These are phyloP conservation scores for Geotrypetes seraphini DNA, from an alignment of 2,797 vertebrate species.

Conservation along the genomic window DNA sequence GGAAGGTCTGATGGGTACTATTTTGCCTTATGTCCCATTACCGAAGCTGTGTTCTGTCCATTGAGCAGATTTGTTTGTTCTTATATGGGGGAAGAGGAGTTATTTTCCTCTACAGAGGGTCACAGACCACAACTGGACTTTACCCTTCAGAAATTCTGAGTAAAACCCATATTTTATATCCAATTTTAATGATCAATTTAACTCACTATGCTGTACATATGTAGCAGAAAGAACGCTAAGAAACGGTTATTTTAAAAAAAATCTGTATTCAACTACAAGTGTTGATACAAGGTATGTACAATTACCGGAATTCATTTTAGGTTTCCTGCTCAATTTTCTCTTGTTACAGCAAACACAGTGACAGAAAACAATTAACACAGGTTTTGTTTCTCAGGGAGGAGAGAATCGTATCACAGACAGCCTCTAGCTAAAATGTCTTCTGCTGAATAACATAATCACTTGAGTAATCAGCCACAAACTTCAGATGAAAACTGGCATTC, in stretches of 20 bases:
- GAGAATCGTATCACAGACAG: constrained; percentile 30
- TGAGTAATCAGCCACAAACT: background rate
- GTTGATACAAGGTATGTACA: background rate
- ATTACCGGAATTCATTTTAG: background rate
- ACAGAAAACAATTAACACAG: constrained; percentile 6
- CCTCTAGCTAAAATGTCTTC: constrained; percentile 28
- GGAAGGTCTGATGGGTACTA: too few species aligned
- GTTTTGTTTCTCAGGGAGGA: constrained; percentile 22
- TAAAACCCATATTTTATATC: too few species aligned
- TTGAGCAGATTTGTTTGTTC: too few species aligned
- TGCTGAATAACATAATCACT: constrained; percentile 29
- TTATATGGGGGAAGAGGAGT: too few species aligned
- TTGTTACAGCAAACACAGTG: constrained; percentile 11
- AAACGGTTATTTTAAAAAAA: background rate
- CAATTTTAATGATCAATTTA: too few species aligned
- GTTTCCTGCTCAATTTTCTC: background rate
- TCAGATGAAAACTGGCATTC: constrained; percentile 30
- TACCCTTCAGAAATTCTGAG: too few species aligned
- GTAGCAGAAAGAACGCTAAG: background rate
- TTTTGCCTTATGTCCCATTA: too few species aligned
- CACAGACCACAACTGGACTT: too few species aligned
- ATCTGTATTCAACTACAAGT: background rate
- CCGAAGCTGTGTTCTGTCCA: too few species aligned
- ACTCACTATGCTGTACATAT: too few species aligned
- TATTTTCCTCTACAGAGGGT: too few species aligned